Base-by-base conservation (phyloP, 2,797 vertebrate species). In the Enteromius radiatus region DNA sequence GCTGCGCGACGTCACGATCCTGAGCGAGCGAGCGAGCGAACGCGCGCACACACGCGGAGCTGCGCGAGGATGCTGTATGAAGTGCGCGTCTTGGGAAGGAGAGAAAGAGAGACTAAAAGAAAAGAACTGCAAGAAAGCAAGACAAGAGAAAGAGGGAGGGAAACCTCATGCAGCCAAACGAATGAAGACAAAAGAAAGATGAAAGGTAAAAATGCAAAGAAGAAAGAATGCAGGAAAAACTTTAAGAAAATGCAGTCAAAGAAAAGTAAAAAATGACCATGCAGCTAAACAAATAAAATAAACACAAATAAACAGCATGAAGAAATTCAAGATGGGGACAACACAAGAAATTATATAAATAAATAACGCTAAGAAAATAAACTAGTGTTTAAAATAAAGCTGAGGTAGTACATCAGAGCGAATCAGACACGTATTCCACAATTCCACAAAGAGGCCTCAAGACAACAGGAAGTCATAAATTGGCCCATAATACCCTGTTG, bases 11-110 rank as follows among this genome's bases (percentile, higher is more conserved):
- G 85, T 71, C 54, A 63, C 74, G 43, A 74, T 12, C 38, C 81
- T 69, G 84, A 87, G 90, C 87, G 68, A 56, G 43, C 12, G 84
- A 87, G 90, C 87, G 68, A 56, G 43, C 12, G 43, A 3, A 10
- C 33, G 33, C 33, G 33, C 15, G 0, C 21, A 14, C 65, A 15
- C 38, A 1, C 38, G 2, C 23, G 12, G 14, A 1, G 9, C 56
- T 68, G 56, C 49, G 65, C 78, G 36, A 5, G 28, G 56, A 33
- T 73, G 70, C 15, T 12, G 38, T 56, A 5, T 21, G 26, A 61
- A 31, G 41, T n/a, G 75, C 45, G 63, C 76, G 31, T 78, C 31
- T 26, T 9, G 2, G 28, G 28, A 52, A 33, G 31, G 6, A 33
- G 21, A 15, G 1, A 26, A 3, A 67, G 14, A 38, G 6, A 21